Evolutionary conservation across 2,888 invertebrate species (phyloP).

Genomic region (Sphaerophoria rueppellii): DNA sequence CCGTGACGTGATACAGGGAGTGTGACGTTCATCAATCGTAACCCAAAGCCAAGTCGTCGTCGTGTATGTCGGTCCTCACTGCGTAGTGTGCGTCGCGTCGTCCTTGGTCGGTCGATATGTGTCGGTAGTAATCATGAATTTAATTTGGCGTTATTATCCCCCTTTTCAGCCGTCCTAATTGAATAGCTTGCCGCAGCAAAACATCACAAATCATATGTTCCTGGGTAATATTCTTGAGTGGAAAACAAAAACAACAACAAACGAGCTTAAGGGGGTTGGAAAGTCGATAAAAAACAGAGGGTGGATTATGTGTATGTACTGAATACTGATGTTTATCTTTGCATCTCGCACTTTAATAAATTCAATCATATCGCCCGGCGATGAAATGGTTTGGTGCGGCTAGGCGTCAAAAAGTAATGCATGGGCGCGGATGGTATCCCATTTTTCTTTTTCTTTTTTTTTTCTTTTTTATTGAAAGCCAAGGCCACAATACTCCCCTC

Average conservation of each 20-base stretch:
- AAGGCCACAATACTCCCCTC: conserved; percentile 25
- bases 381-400: conserved; percentile 65
- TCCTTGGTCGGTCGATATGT: too few relatives aligned
- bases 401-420: conserved; percentile 56
- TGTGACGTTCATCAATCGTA: conserved; percentile 53
- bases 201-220: conserved; percentile 73
- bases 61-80: neutral
- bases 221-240: conserved; percentile 58
- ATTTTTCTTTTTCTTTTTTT: conserved; percentile 11
- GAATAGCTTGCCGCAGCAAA: conserved; percentile 59
- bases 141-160: conserved; percentile 72
- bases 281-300: conserved; percentile 11
- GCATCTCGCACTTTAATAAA: conserved; percentile 67
- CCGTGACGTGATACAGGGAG: conserved; percentile 37
- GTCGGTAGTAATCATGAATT: conserved; percentile 63
- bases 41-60: conserved; percentile 26
- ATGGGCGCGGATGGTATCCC: conserved; percentile 41
- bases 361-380: conserved; percentile 72
- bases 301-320: conserved; percentile 39
- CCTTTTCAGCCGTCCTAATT: conserved; percentile 55
- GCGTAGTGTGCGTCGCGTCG: neutral
- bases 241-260: conserved; percentile 30
- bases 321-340: conserved; percentile 11
- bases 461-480: conserved; percentile 6
- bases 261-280: conserved; percentile 5